Percentiles rank a stretch among this genome's conserved stretches.
These are phyloP conservation scores for Mellivora capensis DNA, from an alignment of 2,113 vertebrate genomes.

Conservation along the genomic window DNA sequence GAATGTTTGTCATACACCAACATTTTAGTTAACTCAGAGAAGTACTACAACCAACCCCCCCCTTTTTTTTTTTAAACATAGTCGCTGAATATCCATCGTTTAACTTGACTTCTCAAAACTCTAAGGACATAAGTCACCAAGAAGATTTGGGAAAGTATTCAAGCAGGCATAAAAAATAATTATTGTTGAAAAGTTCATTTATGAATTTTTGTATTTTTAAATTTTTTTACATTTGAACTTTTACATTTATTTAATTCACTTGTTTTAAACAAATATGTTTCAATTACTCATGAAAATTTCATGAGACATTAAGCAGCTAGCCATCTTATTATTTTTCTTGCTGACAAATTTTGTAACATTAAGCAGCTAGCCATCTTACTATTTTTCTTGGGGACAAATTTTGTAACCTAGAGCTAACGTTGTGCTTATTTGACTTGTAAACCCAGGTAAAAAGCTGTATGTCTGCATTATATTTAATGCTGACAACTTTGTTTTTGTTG, in stretches of 20 bases:
- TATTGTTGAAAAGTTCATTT: not conserved
- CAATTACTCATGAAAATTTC: not conserved
- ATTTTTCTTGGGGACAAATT: not conserved
- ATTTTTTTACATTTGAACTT: not conserved
- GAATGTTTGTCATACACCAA: not conserved
- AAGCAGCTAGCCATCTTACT: not conserved
- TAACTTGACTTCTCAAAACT: not conserved
- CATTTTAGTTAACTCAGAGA: not conserved
- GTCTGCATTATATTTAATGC: not conserved
- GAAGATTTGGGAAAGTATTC: not conserved
- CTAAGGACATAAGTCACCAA: not conserved
- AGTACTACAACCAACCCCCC: not conserved
- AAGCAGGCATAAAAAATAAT: not conserved
- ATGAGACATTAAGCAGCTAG: not conserved
- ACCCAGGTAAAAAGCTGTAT: not conserved
- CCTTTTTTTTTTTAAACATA: not conserved
- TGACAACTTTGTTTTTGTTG: not conserved
- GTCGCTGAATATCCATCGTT: not conserved
- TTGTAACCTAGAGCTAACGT: not conserved
- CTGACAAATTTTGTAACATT: not conserved
- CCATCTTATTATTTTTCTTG: not conserved
- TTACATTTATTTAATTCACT: not conserved
- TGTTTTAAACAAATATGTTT: not conserved
- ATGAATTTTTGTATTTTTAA: not conserved
- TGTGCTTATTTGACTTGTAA: not conserved